A percentile compares a stretch with the other conserved stretches of the same genome.
Conservation (phyloP, 2,888 invertebrate species). For the Blomia tropicalis region DNA sequence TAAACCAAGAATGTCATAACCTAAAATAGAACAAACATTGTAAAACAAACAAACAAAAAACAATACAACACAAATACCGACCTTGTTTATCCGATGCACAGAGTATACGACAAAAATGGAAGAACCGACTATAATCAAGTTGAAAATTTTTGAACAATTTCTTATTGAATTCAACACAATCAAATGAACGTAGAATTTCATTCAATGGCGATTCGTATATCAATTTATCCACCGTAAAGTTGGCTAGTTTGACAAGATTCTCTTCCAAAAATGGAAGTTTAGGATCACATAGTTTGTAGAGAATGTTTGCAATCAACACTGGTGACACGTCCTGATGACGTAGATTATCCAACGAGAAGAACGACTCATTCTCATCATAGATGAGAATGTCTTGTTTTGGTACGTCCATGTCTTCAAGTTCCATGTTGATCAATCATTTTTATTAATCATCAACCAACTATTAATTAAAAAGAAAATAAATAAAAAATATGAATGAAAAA, state of each 20-base stretch:
- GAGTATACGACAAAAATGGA: slow-evolving; percentile 26
- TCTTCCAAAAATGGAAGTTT: neutral
- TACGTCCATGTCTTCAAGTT: neutral
- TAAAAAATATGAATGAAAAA: no score
- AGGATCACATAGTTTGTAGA: slow-evolving; percentile 6
- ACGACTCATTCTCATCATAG: neutral
- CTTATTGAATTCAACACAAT: slow-evolving; percentile 4
- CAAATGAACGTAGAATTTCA: slow-evolving; percentile 25
- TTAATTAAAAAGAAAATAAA: no score
- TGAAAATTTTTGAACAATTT: neutral
- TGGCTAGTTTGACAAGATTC: slow-evolving; percentile 16
- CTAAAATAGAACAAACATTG: neutral
- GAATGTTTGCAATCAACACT: neutral
- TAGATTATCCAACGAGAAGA: neutral
- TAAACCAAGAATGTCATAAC: slow-evolving; percentile 23
- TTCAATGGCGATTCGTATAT: slow-evolving; percentile 22
- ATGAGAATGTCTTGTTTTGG: neutral
- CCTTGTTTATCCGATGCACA: slow-evolving; percentile 27
- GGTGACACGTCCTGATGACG: neutral
- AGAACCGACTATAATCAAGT: slow-evolving; percentile 22
- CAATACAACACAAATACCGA: neutral
- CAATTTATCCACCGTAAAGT: slow-evolving; percentile 24
- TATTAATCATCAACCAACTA: no score
- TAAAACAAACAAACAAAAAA: neutral
- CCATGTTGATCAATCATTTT: neutral